Evolutionary conservation across 1,140 invertebrate species (phyloP).

Genomic region (Drosophila ananassae): DNA sequence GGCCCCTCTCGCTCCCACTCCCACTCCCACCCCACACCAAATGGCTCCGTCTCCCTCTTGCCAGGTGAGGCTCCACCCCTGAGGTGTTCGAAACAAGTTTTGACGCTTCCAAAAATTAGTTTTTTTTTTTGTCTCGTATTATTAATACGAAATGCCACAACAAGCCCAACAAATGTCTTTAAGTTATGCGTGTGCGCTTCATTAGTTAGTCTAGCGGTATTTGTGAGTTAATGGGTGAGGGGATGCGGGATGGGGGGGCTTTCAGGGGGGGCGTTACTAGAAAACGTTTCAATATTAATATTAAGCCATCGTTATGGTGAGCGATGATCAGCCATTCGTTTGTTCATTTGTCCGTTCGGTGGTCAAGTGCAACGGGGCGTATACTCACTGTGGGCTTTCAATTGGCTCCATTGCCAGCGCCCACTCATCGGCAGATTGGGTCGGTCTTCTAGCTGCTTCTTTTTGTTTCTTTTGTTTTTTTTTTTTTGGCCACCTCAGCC

Average conservation of each 20-base stretch:
- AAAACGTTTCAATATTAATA: conserved; percentile 9
- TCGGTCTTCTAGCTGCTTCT: conserved; percentile 5
- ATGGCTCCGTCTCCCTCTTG: conserved; percentile 25
- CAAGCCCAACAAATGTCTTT: conserved; percentile 43
- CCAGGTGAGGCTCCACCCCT: conserved; percentile 59
- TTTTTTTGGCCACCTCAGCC: conserved; percentile 20
- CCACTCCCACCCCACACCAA: neutral
- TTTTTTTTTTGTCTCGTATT: conserved; percentile 50
- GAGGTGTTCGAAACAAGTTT: conserved; percentile 71
- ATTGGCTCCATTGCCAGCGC: conserved; percentile 57
- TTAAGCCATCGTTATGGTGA: conserved; percentile 12
- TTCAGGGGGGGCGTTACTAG: conserved; percentile 34
- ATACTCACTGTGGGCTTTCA: conserved; percentile 38
- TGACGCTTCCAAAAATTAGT: conserved; percentile 56
- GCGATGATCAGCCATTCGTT: neutral
- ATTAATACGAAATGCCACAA: conserved; percentile 49
- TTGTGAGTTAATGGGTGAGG: neutral
- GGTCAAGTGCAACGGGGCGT: conserved; percentile 48
- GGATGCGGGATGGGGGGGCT: neutral
- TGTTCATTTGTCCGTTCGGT: neutral
- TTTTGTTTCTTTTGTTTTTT: neutral
- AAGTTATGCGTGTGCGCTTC: conserved; percentile 33
- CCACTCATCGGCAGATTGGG: conserved; percentile 36
- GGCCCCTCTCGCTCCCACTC: conserved; percentile 25
- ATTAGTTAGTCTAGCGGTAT: conserved; percentile 28